Evolutionary conservation across 2,113 vertebrate species (phyloP).

Genomic region (Ia io): DNA sequence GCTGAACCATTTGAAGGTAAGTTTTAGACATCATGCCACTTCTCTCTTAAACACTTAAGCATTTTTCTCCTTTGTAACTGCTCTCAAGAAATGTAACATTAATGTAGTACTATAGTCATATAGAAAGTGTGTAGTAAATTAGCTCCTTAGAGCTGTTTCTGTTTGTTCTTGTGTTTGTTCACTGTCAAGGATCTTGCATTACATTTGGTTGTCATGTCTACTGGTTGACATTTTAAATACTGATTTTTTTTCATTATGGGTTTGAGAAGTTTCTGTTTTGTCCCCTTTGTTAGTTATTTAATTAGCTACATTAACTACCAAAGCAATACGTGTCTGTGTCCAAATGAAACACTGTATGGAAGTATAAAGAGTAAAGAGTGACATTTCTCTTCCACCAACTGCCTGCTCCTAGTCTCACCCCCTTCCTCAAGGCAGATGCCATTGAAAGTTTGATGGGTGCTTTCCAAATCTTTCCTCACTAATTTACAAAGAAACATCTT

Average conservation of each 20-base stretch:
- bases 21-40: background rate
- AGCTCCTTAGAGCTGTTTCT: background rate
- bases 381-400: background rate
- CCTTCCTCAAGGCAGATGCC: background rate
- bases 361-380: background rate
- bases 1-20: constrained; percentile 24
- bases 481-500: background rate
- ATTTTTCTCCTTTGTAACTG: background rate
- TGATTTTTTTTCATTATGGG: background rate
- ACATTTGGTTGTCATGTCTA: background rate
- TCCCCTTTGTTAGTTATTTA: background rate
- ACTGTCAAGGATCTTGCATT: background rate
- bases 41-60: background rate
- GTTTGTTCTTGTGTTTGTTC: background rate
- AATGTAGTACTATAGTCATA: background rate
- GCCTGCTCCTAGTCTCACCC: background rate
- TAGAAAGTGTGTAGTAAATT: background rate
- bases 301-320: background rate
- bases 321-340: background rate
- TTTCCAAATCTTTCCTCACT: background rate
- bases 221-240: constrained; percentile 8
- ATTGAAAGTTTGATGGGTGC: background rate
- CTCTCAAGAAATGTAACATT: background rate
- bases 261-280: constrained; percentile 4
- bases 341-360: background rate